Evolutionary conservation across 1,140 invertebrate species (phyloP), one percentile per base, ranked within the genome.

Genomic region (Olivierus martensii): DNA sequence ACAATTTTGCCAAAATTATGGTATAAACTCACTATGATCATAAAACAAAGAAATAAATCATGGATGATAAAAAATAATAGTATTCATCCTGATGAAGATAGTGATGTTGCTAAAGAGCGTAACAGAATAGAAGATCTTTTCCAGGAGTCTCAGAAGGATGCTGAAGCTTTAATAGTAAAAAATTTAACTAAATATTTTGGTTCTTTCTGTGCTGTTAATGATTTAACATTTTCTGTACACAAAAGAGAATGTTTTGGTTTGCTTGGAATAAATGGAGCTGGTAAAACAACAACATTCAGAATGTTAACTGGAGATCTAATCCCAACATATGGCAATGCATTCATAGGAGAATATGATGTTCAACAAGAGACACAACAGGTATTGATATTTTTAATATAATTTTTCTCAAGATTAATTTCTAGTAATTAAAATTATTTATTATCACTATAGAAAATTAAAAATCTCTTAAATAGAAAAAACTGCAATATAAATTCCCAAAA

Each of bases 261-360:
- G 15, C 63, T 89, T 2, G 86, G 87, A 21, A 74, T 83, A 0
- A 82, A 82, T 63, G 89, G 88, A 0, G 87, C 89, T 4, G 89
- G 89, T 4, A 93, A 93, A 71, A 88, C 87, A 6, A 84, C 84
- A 11, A 89, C 84, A 6, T 92, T 93, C 60, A 81, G 81, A 62
- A 79, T 79, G 73, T 59, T 75, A 21, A 75, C 72, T 34, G 72
- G 72, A 9, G 63, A 62, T 45, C 44, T 65, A 12, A 6, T 36
- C 14, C 53, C 58, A n/a, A 50, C 46, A 15, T 28, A 45, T 12
- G 58, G 58, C 3, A 46, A 46, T 17, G 49, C 49, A 14, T 51
- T 28, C 18, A 46, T 49, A 18, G 46, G 45, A 55, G 14, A 28
- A 15, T 46, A 51, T 43, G 41, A 43, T 22, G 17, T 43, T 28